Base-by-base conservation (phyloP, 2,113 vertebrate genomes). In the Kryptolebias marmoratus region DNA sequence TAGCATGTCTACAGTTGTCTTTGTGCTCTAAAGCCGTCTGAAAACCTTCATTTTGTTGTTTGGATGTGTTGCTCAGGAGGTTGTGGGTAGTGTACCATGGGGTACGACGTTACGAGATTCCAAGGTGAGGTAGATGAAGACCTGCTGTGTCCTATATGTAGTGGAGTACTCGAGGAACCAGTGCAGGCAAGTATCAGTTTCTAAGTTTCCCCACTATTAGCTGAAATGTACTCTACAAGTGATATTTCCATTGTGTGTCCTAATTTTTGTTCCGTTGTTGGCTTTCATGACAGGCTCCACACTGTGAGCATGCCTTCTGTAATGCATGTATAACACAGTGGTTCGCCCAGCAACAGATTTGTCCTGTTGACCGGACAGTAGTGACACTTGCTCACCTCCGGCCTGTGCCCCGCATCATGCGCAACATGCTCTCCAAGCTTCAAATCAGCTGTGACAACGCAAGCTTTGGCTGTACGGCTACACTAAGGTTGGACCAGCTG, bases 291-390 rank as follows among this genome's bases (percentile, higher is more conserved):
- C 80, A 99, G 98, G 98, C 97, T 44, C 97, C 97, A 31, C 97
- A 99, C 89, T 99, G 98, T 50, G 98, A 99, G 84, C 98, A 99
- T 93, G 98, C 98, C 79, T 99, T 99, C 93, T 99, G 98, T 94
- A 99, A 98, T 9, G 97, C 97, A 87, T 99, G 98, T 91, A 99
- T 99, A 94, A 98, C 96, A 2, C 96, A 98, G 93, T 99, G 98
- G 98, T 98, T 99, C 80, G 96, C 96, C 28, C 98, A 98, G 94
- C 98, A 99, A 93, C 97, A 99, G 94, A 99, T 97, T 6, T 99
- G 97, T 68, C 98, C 98, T 0, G 97, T 99, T 91, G 98, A 99
- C 90, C 97, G 98, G 83, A 98, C 96, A 1, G 97, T 99, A 27
- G 97, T 99, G 91, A 99, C 98, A 0, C 95, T 98, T 0, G 98